These are phyloP conservation scores for Solen grandis DNA, from an alignment of 1,140 invertebrate genomes.

Conservation along the genomic window DNA sequence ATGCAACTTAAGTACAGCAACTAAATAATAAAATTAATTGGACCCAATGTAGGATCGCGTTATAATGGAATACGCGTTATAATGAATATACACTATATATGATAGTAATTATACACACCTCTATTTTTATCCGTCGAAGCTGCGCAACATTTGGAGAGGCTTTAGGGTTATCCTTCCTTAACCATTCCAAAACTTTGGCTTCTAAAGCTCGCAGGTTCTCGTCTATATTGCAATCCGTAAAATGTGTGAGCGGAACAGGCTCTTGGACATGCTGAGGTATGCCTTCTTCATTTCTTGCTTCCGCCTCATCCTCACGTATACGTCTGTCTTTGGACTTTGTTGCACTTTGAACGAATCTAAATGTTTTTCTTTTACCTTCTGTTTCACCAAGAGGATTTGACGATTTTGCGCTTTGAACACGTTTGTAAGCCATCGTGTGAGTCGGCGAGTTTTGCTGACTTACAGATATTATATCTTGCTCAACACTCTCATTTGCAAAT, in stretches of 20 bases:
- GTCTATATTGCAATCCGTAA: slow-evolving; percentile 56
- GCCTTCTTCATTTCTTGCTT: slow-evolving; percentile 11
- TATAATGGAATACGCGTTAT: too few species aligned
- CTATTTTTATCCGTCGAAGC: slow-evolving; percentile 60
- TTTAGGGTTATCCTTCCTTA: slow-evolving; percentile 67
- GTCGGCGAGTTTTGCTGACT: too few species aligned
- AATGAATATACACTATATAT: too few species aligned
- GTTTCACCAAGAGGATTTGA: too few species aligned
- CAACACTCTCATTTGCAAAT: too few species aligned
- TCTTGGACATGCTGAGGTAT: slow-evolving; percentile 26
- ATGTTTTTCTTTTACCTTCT: too few species aligned
- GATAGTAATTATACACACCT: slow-evolving; percentile 66
- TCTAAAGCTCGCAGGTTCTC: slow-evolving; percentile 62
- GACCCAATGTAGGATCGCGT: too few species aligned
- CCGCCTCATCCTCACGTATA: slow-evolving; percentile 5
- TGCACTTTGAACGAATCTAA: slow-evolving; percentile 61
- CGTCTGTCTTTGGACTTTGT: slow-evolving; percentile 33
- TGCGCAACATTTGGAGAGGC: slow-evolving; percentile 63
- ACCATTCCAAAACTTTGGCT: slow-evolving; percentile 65
- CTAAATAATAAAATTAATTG: too few species aligned
- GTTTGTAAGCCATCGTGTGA: too few species aligned
- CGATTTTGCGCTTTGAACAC: too few species aligned
- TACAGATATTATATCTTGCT: too few species aligned
- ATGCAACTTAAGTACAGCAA: too few species aligned
- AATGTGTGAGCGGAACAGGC: slow-evolving; percentile 18